Evolutionary conservation across 2,888 invertebrate genomes (phyloP).

Genomic region (Dascillus cervinus): DNA sequence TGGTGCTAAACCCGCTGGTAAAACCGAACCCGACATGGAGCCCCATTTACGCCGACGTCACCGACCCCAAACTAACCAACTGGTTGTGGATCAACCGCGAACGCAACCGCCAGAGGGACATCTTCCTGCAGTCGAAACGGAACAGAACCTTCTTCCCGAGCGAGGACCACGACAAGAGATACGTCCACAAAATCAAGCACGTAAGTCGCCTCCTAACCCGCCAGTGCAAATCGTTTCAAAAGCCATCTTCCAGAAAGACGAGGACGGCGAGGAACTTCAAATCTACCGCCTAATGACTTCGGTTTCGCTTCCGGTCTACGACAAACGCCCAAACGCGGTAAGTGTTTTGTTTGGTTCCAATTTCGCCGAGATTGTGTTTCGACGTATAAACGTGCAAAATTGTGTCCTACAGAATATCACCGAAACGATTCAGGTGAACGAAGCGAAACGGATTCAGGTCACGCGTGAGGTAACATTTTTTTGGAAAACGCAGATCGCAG

Average conservation of each 20-base stretch:
- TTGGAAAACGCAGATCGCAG: conserved; percentile 3
- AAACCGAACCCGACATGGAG: conserved; percentile 92
- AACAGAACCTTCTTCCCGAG: conserved; percentile 54
- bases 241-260: conserved; percentile 52
- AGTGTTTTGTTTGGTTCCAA: conserved; percentile 38
- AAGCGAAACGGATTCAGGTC: conserved; percentile 87
- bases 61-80: conserved; percentile 85
- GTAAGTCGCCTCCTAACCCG: too few relatives aligned
- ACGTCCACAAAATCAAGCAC: conserved; percentile 44
- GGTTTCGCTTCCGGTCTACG: conserved; percentile 89
- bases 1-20: conserved; percentile 76
- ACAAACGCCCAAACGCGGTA: conserved; percentile 78
- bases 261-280: conserved; percentile 55
- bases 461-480: conserved; percentile 73
- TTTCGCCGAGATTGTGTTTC: too few relatives aligned
- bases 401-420: conserved; percentile 95
- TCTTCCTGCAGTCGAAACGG: conserved; percentile 60
- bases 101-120: conserved; percentile 68
- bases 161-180: conserved; percentile 56
- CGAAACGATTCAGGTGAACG: conserved; percentile 91
- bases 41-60: conserved; percentile 89
- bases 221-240: too few relatives aligned
- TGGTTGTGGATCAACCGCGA: conserved; percentile 84
- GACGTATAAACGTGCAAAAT: too few relatives aligned
- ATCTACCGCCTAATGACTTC: conserved; percentile 83